Evolutionary conservation across 2,888 invertebrate genomes (phyloP).

Genomic region (Drosophila niveifrons): DNA sequence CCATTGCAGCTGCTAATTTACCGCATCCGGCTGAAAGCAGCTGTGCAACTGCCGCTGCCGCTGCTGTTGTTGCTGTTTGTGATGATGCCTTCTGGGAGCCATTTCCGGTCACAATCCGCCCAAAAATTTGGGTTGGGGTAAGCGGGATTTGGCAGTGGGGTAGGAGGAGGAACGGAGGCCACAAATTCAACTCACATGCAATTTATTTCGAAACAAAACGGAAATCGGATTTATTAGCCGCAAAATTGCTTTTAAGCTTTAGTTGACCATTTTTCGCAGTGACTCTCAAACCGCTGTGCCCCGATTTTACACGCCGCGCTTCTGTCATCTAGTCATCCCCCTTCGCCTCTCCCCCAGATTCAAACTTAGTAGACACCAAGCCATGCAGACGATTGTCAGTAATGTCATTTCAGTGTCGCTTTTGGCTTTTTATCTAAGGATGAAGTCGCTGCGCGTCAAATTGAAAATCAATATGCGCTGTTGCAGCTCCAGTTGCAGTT

Average conservation of each 20-base stretch:
- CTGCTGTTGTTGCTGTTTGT: constrained; percentile 33
- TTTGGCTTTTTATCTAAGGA: constrained; percentile 45
- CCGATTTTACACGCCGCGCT: neutral
- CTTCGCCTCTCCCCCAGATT: no score
- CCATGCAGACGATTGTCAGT: constrained; percentile 11
- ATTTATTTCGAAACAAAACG: constrained; percentile 83
- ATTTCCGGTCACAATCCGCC: constrained; percentile 61
- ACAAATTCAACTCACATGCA: constrained; percentile 49
- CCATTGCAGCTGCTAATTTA: constrained; percentile 69
- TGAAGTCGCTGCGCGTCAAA: constrained; percentile 60
- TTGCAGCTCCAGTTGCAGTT: constrained; percentile 42
- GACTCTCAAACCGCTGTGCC: constrained; percentile 55
- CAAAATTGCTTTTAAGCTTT: constrained; percentile 83
- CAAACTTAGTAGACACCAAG: no score
- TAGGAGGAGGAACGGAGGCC: constrained; percentile 12
- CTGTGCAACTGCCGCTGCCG: constrained; percentile 19
- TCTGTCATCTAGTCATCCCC: neutral
- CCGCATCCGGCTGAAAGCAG: constrained; percentile 69
- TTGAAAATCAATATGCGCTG: constrained; percentile 80
- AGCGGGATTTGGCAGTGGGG: neutral
- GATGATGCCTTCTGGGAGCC: constrained; percentile 49
- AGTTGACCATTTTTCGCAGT: constrained; percentile 62
- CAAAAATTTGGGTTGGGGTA: constrained; percentile 3
- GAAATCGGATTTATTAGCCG: constrained; percentile 85
- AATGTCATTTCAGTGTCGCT: constrained; percentile 43